Evolutionary conservation across 2,888 invertebrate species (phyloP), one percentile per base, ranked within the genome.

Genomic region (Hypomecis punctinalis): DNA sequence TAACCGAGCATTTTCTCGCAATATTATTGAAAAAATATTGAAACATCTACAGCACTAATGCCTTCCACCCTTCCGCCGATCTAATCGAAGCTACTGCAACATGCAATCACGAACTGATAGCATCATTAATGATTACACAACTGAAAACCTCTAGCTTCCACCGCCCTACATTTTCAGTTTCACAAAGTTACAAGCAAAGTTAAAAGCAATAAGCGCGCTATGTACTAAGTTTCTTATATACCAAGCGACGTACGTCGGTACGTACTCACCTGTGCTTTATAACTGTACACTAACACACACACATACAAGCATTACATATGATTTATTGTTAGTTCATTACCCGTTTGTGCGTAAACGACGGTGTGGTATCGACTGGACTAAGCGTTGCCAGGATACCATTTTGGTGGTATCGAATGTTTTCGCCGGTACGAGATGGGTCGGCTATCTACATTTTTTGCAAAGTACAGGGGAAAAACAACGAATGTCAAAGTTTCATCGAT

Each of bases 301-400:
- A 76, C 74, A 79, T 78, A 77, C 69, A 77, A 62, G 60, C 67
- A 73, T 70, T 76, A 80, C 77, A 77, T 81, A 70, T 82, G 83
- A 81, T 79, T 80, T 82, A 80, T 81, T 72, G 68, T 74, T 69
- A 83, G 79, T 78, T 80, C 81, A 79, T 81, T 72, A 70, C 75
- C 71, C 73, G 67, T 70, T 71, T 73, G 75, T 82, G 83, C 83
- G 83, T 84, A 80, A 70, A 68, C 61, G 67, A 57, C 66, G 67
- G 13, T 48, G 63, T 71, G 56, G 67, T 79, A 78, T 78, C 69
- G 75, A 78, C 78, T 69, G 66, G 56, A 71, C 72, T 69, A 64
- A 11, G 43, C 67, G 85, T 85, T 84, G 85, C 85, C 70, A 72
- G 58, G 85, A 66, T 67, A 85, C 85, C 68, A 66, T 70, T 74